Conservation (phyloP, 2,797 vertebrate species). For the Sebastes miniatus region DNA sequence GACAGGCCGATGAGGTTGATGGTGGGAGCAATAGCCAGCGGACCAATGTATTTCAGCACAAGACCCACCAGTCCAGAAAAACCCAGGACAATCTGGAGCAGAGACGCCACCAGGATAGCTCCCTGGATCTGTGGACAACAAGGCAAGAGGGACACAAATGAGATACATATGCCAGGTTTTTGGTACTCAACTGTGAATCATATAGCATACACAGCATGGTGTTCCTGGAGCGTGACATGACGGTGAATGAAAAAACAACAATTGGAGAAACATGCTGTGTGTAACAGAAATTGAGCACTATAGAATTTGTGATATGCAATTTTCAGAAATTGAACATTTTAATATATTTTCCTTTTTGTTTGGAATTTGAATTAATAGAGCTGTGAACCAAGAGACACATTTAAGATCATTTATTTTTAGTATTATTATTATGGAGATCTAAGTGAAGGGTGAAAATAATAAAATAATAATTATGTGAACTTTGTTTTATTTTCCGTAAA, state of each 20-base stretch:
- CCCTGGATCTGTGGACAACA: conserved; percentile 80
- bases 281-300: background rate
- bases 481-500: background rate
- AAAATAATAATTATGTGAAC: too few species aligned
- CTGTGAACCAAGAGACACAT: background rate
- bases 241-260: background rate
- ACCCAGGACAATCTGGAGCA: conserved; percentile 80
- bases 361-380: background rate
- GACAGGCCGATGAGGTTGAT: conserved; percentile 86
- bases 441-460: background rate
- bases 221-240: background rate
- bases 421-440: background rate
- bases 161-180: background rate
- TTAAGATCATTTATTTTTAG: background rate
- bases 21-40: conserved; percentile 83
- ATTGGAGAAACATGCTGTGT: background rate
- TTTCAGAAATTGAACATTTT: background rate
- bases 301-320: background rate
- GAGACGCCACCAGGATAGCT: conserved; percentile 82
- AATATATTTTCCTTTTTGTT: background rate
- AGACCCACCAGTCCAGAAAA: conserved; percentile 82
- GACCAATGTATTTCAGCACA: conserved; percentile 82
- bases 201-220: background rate
- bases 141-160: background rate
- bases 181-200: background rate